Conservation (phyloP, 2,797 vertebrate genomes). For the Prunella strophiata region DNA sequence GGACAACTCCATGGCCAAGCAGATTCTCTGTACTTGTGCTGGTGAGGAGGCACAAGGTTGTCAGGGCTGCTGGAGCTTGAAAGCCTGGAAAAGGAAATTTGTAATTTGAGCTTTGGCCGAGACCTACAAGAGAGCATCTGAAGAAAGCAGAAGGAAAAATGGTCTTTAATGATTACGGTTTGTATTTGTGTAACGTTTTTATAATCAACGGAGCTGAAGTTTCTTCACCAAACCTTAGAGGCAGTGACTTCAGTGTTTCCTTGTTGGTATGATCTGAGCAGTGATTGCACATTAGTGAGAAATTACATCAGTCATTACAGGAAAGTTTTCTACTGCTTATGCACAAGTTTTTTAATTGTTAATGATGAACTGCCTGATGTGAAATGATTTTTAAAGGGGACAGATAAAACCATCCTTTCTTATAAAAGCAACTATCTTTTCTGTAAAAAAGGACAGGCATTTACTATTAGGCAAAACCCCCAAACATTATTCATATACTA, state of each 20-base stretch:
- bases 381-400: background rate
- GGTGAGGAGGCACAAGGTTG: background rate
- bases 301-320: background rate
- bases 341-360: background rate
- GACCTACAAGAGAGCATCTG: background rate
- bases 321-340: background rate
- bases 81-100: background rate
- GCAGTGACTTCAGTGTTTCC: background rate
- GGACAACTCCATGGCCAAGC: background rate
- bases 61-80: background rate
- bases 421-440: background rate
- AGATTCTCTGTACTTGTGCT: background rate
- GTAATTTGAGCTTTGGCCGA: background rate
- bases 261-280: background rate
- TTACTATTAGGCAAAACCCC: rapidly evolving
- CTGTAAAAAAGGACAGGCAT: background rate
- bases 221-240: background rate
- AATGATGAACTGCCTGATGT: background rate
- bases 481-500: background rate
- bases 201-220: background rate
- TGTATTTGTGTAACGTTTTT: background rate
- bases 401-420: background rate
- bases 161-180: background rate
- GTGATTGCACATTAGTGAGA: background rate
- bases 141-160: background rate